Percentiles rank a stretch among this genome's conserved stretches.
Evolutionary conservation across 2,113 vertebrate genomes (phyloP).

Genomic region (Melospiza melodia): DNA sequence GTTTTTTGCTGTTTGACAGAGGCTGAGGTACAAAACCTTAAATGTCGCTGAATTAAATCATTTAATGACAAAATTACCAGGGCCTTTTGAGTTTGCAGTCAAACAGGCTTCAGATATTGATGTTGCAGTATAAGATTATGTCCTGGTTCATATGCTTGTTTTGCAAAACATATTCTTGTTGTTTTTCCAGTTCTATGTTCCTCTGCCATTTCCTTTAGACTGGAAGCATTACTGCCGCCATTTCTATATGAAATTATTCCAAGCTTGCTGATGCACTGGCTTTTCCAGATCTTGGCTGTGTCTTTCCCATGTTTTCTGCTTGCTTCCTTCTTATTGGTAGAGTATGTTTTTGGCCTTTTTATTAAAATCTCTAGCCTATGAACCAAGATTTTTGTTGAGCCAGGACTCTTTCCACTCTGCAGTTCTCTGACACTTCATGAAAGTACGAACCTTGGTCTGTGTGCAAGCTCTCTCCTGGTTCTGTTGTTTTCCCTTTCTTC

Average conservation of each 20-base stretch:
- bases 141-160: neutral
- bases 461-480: accelerated
- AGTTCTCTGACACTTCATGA: accelerated
- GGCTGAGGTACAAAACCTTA: constrained; percentile 23
- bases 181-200: neutral
- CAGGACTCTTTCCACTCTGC: accelerated
- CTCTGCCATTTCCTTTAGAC: neutral
- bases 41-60: constrained; percentile 36
- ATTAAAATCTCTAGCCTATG: neutral
- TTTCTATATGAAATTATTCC: neutral
- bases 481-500: neutral
- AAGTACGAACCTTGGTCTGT: neutral
- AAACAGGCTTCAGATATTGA: neutral
- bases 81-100: constrained; percentile 14
- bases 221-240: neutral
- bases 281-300: neutral
- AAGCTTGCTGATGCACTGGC: neutral
- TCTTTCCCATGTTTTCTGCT: neutral
- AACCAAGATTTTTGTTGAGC: neutral
- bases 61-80: constrained; percentile 59
- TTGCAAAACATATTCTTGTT: neutral
- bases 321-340: neutral
- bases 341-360: neutral
- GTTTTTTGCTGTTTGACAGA: neutral
- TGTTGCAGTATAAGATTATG: neutral